Evolutionary conservation across 2,113 vertebrate genomes (phyloP), one percentile per base, ranked within the genome.

Genomic region (Laterallus jamaicensis): DNA sequence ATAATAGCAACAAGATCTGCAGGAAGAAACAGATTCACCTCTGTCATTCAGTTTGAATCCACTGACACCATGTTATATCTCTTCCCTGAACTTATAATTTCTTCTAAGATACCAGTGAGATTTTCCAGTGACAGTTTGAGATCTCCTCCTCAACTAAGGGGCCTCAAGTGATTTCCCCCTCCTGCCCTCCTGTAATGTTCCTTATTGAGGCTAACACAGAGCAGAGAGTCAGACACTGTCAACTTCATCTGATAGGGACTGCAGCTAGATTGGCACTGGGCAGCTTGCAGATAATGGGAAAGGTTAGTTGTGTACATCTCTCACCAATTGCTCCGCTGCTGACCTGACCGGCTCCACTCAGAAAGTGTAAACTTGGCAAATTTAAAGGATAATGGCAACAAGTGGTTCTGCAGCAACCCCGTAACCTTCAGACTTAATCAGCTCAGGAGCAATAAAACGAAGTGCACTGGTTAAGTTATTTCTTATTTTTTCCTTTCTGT

Each of bases 1-100:
- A 64, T 97, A 98, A 98, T 97, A 98, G 96, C 98, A 98, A 97
- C 98, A 98, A 98, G 98, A 99, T 98, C 99, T 99, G 98, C 19
- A 85, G 95, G 86, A 91, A 95, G 77, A 97, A 95, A 94, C 55
- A 90, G 68, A 71, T 97, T 95, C 82, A 82, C 88, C 52, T 73
- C 86, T 92, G 84, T 93, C 85, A 86, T 60, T 81, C 54, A 85
- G 44, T 50, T 40, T 77, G 56, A 75, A 63, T 67, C 52, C 79
- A 83, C 0, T 12, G 15, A 90, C 67, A 76, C 32, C 35, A 35
- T 42, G 82, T 74, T 85, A 74, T 47, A 78, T 22, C 8, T 92
- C 32, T 54, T 76, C 31, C 42, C 54, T 24, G 6, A 92, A 90
- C 26, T 15, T 16, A 68, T 22, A 74, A 81, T 95, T 94, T 82